Percentiles rank a stretch among this genome's conserved stretches.
Conservation (phyloP, 2,113 vertebrate species). For the Gobio gobio region DNA sequence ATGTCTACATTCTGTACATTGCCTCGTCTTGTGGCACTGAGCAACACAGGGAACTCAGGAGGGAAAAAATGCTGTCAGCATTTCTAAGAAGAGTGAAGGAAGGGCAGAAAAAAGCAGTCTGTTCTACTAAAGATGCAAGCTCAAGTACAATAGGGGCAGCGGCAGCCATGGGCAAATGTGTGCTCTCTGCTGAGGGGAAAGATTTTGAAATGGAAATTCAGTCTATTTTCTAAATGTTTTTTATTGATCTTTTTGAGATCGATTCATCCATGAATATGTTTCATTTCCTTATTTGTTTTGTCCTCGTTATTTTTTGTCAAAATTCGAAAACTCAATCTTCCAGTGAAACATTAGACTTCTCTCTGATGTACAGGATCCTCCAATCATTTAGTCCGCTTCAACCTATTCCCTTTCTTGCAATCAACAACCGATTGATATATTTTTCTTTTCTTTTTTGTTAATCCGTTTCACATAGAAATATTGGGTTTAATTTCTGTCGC, state of each 20-base stretch:
- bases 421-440: background rate
- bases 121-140: conserved; percentile 28
- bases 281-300: background rate
- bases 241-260: background rate
- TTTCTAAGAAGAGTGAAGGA: conserved; percentile 29
- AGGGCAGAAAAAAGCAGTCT: conserved; percentile 24
- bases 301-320: background rate
- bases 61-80: conserved; percentile 46
- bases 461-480: too few species aligned
- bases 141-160: conserved; percentile 28
- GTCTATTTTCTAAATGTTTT: background rate
- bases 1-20: conserved; percentile 51
- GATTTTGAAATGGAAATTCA: background rate
- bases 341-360: background rate
- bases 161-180: conserved; percentile 9
- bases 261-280: background rate
- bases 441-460: too few species aligned
- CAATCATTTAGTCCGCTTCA: background rate
- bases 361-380: background rate
- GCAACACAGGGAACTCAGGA: conserved; percentile 33
- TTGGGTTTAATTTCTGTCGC: background rate
- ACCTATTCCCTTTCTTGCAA: background rate
- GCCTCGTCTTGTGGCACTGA: conserved; percentile 32
- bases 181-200: background rate
- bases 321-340: background rate